Evolutionary conservation across 2,113 vertebrate species (phyloP).

Genomic region (Struthidea cinerea): DNA sequence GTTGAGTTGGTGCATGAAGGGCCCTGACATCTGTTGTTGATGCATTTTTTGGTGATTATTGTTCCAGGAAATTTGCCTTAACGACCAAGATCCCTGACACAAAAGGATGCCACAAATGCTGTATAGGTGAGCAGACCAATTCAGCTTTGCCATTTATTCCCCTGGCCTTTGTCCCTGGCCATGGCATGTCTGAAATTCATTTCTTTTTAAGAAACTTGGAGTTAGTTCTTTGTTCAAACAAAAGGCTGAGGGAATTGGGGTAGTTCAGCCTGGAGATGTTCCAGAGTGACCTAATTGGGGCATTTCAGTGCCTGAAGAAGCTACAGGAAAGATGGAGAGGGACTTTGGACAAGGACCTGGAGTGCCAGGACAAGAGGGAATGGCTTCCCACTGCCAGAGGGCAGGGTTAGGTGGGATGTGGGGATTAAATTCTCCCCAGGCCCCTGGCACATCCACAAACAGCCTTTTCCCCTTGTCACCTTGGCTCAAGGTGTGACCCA

Average conservation of each 20-base stretch:
- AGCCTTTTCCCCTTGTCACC: not conserved
- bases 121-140: constrained; percentile 84
- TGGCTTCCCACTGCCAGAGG: not conserved
- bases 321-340: not conserved
- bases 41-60: not conserved
- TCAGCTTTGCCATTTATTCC: not conserved
- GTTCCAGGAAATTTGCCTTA: constrained; percentile 92
- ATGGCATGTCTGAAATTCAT: not conserved
- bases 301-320: not conserved
- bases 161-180: not conserved
- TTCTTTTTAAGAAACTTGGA: not conserved
- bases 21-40: not conserved
- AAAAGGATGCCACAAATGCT: constrained; percentile 99
- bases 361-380: not conserved
- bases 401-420: accelerated
- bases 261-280: not conserved
- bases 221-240: not conserved
- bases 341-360: not conserved
- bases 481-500: not conserved
- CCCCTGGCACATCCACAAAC: not conserved
- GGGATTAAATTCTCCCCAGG: not conserved
- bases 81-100: constrained; percentile 98
- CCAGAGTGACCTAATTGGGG: not conserved
- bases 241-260: not conserved
- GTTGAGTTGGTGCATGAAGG: not conserved